phyloP scores from a whole-genome alignment of 2,113 vertebrate species.

The Crypturellus undulatus region DNA sequence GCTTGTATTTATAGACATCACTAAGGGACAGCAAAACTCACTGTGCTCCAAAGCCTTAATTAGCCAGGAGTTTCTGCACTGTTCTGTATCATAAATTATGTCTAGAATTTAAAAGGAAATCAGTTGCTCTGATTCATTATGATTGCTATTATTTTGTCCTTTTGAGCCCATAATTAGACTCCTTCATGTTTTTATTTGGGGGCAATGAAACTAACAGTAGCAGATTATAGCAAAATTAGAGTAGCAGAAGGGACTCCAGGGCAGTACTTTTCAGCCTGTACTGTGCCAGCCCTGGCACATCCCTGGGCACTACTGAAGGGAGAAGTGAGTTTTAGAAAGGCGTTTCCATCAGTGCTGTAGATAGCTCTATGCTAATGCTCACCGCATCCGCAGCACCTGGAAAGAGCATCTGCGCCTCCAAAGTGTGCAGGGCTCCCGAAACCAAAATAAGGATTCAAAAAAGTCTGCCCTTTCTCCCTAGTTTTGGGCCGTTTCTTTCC shows the following conservation, averaged over 20 bases:
- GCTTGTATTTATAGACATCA: neutral
- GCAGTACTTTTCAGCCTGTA: neutral
- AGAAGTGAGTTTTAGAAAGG: neutral
- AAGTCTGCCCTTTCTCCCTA: neutral
- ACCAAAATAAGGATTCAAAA: conserved; percentile 30
- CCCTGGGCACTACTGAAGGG: neutral
- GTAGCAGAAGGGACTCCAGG: neutral
- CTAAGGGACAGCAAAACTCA: neutral
- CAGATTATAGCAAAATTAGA: neutral
- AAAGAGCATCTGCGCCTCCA: neutral
- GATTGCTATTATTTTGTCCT: neutral
- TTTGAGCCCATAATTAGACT: neutral
- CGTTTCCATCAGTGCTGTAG: neutral
- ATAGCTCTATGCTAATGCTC: conserved; percentile 18
- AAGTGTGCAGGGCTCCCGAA: neutral
- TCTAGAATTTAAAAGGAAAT: neutral
- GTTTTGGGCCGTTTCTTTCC: conserved; percentile 52
- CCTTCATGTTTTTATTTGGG: neutral
- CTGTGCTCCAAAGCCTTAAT: neutral
- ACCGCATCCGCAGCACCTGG: conserved; percentile 1
- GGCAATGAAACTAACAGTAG: neutral
- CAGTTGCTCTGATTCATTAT: neutral
- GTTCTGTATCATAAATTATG: neutral
- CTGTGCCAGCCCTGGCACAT: neutral
- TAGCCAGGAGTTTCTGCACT: neutral